phyloP scores from a whole-genome alignment of 2,113 vertebrate species.

The Mustelus asterias region DNA sequence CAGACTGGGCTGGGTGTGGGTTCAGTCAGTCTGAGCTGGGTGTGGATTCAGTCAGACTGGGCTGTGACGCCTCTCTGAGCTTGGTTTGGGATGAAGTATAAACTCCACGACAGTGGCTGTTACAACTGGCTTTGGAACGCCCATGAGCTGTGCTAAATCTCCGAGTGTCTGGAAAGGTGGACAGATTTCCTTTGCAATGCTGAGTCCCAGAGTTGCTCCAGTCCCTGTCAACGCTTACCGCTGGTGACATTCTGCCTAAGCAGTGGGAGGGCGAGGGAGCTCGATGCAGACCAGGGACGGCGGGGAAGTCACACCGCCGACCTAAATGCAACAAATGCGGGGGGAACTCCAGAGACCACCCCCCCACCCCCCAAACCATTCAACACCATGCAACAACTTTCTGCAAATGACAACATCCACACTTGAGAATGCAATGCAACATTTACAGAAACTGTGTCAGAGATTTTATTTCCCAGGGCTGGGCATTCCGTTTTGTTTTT shows the following conservation, averaged over 20 bases:
- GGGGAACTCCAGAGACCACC: background rate
- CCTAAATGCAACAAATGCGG: background rate
- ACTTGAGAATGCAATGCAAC: background rate
- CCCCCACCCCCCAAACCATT: background rate
- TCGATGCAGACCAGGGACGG: background rate
- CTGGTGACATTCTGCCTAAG: background rate
- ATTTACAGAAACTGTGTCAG: background rate
- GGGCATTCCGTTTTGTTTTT: background rate
- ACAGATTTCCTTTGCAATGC: background rate
- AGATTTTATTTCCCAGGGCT: background rate
- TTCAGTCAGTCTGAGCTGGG: too few relatives aligned
- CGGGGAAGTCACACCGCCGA: background rate
- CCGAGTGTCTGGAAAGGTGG: too few relatives aligned
- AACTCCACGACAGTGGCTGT: too few relatives aligned
- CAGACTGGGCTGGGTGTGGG: too few relatives aligned
- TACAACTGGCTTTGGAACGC: too few relatives aligned
- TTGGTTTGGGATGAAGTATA: too few relatives aligned
- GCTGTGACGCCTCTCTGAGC: too few relatives aligned
- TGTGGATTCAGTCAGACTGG: too few relatives aligned
- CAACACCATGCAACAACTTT: background rate
- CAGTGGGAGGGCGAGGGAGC: background rate
- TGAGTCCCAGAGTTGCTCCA: too few relatives aligned
- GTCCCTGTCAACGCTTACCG: background rate
- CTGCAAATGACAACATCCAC: background rate
- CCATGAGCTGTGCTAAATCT: too few relatives aligned